These are phyloP conservation scores for Ruditapes philippinarum DNA, from an alignment of 1,140 invertebrate genomes.

Conservation along the genomic window DNA sequence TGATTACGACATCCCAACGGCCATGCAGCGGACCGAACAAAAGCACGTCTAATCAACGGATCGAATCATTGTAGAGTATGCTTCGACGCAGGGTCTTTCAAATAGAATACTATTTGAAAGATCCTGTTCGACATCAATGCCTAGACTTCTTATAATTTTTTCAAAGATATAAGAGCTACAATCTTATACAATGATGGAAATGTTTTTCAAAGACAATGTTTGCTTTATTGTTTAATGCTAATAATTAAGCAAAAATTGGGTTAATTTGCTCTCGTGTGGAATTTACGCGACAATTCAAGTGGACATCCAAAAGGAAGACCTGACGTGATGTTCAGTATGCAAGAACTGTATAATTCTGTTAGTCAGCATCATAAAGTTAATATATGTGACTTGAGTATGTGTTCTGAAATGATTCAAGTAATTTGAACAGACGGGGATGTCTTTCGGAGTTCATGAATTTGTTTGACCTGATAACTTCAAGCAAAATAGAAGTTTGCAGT, in stretches of 20 bases:
- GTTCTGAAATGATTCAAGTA: neutral
- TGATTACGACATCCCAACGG: neutral
- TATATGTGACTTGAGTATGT: neutral
- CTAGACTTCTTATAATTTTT: conserved; percentile 57
- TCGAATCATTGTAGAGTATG: conserved; percentile 67
- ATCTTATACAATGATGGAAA: neutral
- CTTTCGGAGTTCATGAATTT: neutral
- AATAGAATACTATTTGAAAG: too few relatives aligned
- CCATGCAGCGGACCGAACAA: neutral
- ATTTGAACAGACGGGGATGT: neutral
- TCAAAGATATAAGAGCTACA: conserved; percentile 30
- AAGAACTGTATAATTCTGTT: neutral
- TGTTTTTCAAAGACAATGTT: neutral
- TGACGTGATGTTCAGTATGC: neutral
- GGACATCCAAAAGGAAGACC: neutral
- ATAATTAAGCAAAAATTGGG: neutral
- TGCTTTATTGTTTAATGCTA: neutral
- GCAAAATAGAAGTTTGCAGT: neutral
- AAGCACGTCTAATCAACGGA: conserved; percentile 62
- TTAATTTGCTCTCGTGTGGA: neutral
- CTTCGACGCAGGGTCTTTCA: conserved; percentile 33
- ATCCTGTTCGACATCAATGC: conserved; percentile 44
- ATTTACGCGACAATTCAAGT: neutral
- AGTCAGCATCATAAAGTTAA: neutral
- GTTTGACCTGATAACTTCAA: neutral